Evolutionary conservation across 2,113 vertebrate species (phyloP).

Genomic region (Damaliscus lunatus): DNA sequence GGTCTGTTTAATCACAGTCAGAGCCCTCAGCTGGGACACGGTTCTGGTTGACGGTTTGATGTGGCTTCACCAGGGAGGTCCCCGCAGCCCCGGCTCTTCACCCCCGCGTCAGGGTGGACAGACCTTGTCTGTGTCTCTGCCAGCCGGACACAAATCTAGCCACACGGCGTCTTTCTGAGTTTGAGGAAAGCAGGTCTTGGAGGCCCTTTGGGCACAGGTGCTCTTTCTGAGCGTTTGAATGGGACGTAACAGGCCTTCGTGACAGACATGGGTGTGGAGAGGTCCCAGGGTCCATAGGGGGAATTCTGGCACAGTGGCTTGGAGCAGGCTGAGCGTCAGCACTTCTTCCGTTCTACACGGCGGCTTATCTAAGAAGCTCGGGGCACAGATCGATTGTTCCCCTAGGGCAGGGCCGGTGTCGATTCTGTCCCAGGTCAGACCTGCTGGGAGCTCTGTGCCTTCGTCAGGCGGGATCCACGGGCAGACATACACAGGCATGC

Average conservation of each 20-base stretch:
- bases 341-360: fast-evolving
- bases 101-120: fast-evolving
- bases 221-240: not conserved
- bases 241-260: fast-evolving
- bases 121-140: not conserved
- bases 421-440: not conserved
- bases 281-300: not conserved
- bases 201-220: not conserved
- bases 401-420: not conserved
- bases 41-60: fast-evolving
- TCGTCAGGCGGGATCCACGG: not conserved
- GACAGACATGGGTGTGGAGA: fast-evolving
- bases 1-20: not conserved
- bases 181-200: not conserved
- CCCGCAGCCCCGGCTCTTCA: not conserved
- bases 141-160: fast-evolving
- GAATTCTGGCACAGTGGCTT: not conserved
- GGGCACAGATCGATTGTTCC: fast-evolving
- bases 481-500: not conserved
- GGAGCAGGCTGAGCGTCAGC: not conserved
- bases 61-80: no score
- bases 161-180: not conserved
- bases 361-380: not conserved
- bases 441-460: not conserved
- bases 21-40: not conserved